These are phyloP conservation scores for Neomonachus schauinslandi DNA, from an alignment of 2,113 vertebrate species.

Conservation along the genomic window DNA sequence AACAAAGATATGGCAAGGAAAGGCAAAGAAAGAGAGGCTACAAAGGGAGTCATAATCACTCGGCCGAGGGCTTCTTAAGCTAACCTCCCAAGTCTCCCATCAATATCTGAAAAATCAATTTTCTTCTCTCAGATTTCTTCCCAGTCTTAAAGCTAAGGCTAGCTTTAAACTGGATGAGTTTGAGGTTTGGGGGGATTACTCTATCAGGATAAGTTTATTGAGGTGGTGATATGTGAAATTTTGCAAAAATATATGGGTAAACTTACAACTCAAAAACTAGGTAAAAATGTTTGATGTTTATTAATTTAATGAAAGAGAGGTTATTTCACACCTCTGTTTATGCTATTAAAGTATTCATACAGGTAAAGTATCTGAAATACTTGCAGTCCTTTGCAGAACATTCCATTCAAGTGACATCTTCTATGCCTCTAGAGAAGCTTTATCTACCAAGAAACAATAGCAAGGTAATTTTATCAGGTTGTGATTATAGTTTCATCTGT, in stretches of 20 bases:
- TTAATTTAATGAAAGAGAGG: background rate
- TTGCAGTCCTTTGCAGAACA: background rate
- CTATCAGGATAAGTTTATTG: slow-evolving; percentile 51
- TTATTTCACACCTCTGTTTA: slow-evolving; percentile 43
- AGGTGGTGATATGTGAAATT: slow-evolving; percentile 5
- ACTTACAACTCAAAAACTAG: background rate
- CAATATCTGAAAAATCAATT: slow-evolving; percentile 79
- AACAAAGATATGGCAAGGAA: background rate
- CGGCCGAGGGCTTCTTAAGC: slow-evolving; percentile 39
- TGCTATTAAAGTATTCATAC: background rate
- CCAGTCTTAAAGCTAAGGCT: slow-evolving; percentile 67
- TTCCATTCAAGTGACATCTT: background rate
- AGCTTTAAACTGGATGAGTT: slow-evolving; percentile 67
- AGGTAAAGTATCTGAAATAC: background rate
- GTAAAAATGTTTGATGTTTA: background rate
- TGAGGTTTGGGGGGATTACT: slow-evolving; percentile 39
- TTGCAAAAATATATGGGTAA: background rate
- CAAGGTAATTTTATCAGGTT: background rate
- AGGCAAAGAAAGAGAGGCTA: slow-evolving; percentile 45
- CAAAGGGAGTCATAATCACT: slow-evolving; percentile 67
- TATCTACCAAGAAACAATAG: background rate
- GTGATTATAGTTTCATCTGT: background rate
- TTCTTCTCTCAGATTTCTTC: slow-evolving; percentile 63
- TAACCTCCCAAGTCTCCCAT: slow-evolving; percentile 69
- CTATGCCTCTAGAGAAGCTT: background rate